Evolutionary conservation across 2,888 invertebrate genomes (phyloP).

Genomic region (Pachymerium ferrugineum): DNA sequence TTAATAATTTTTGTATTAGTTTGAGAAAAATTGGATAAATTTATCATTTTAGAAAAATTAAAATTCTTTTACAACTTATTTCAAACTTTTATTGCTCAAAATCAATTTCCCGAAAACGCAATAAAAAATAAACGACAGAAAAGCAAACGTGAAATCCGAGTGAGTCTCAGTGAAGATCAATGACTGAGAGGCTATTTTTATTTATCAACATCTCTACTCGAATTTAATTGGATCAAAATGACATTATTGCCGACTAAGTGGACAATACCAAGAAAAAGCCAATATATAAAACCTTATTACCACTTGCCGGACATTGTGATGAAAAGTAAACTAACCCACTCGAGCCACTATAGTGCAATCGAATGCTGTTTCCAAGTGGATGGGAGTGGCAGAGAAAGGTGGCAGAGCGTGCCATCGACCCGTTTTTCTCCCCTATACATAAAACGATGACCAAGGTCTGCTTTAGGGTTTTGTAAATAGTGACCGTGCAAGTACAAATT

Average conservation of each 20-base stretch:
- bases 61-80: no score
- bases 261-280: not conserved
- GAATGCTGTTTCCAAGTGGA: constrained; percentile 8
- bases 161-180: not conserved
- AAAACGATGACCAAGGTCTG: not conserved
- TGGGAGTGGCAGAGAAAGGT: constrained; percentile 1
- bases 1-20: no score
- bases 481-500: not conserved
- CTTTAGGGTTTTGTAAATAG: constrained; percentile 8
- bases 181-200: not conserved
- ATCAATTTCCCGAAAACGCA: no score
- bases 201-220: not conserved
- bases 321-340: not conserved
- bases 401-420: not conserved
- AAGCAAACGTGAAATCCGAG: no score
- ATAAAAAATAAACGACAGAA: no score
- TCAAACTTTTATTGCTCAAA: no score
- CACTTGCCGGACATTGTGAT: not conserved
- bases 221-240: not conserved
- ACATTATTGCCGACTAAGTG: not conserved
- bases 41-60: no score
- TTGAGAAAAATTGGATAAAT: no score
- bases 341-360: not conserved
- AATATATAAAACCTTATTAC: not conserved
- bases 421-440: not conserved